Base-by-base conservation (phyloP, 2,797 vertebrate genomes). In the Epinephelus coioides region DNA sequence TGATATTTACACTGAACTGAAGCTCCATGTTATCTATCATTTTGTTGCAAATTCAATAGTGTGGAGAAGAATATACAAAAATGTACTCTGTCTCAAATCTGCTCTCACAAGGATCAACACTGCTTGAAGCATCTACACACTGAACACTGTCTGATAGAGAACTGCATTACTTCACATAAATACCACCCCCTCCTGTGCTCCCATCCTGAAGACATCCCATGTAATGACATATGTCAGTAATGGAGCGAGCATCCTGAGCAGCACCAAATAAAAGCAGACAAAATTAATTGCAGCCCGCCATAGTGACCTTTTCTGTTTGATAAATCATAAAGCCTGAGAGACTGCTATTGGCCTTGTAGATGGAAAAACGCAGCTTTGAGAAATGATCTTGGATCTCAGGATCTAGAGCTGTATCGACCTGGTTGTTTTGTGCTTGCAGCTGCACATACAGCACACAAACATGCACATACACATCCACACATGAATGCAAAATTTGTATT, bases 301-400 rank as follows among this genome's bases (percentile, higher is more conserved):
- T 66, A 65, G 75, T 92, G 94, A 95, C 95, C 94, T 95, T 95
- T 95, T 91, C 82, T 73, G 78, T 91, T 93, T 93, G 88, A 95
- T 95, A 94, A 94, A 94, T 94, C 93, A 93, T 91, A 90, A 84
- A 84, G 87, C 86, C 76, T 67, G 25, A 75, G 79, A 86, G 86
- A 82, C 82, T 61, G 84, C 81, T 57, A 78, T 88, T 82, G 91
- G 85, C 83, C 54, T 69, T 53, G 6, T 73, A 78, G 82, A 93
- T 70, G 83, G 79, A 88, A 92, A 93, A 49, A 81, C 30, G 30
- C 85, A 79, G 87, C 81, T 88, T 86, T 95, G 89, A 95, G 89
- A 92, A 95, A 94, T 79, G 86, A 93, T 91, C 85, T 90, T 18
- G 47, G 66, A 84, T 84, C 81, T 82, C 55, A 50, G 69, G 55